Evolutionary conservation across 2,797 vertebrate genomes (phyloP), one percentile per base, ranked within the genome.

Genomic region (Microhierax caerulescens): DNA sequence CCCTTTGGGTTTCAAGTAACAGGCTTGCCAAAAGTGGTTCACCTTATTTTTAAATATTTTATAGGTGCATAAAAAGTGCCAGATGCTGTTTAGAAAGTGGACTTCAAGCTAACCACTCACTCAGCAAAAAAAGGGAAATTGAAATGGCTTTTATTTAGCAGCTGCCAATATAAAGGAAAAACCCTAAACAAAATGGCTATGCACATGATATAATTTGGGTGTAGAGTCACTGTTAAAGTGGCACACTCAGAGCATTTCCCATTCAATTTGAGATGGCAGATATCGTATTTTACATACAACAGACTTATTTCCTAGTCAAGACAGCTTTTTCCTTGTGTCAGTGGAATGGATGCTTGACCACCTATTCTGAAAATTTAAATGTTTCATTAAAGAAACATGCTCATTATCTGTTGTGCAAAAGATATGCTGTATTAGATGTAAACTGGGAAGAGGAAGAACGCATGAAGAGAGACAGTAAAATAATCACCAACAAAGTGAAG

Each of bases 11-110:
- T 94, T 97, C 77, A 51, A 92, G 86, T 86, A 89, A 83, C 59
- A 61, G 45, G 41, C 64, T 95, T 95, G 72, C 75, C 93, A 91
- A 77, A 95, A 94, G 89, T 25, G 24, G 39, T 75, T 94, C 86
- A 74, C 88, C 94, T 95, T 91, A 90, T 89, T 94, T 95, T 91
- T 83, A 90, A 96, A 96, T 90, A 94, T 95, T 97, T 97, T 56
- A 95, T 92, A 75, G 85, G 67, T 80, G 32, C 36, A 87, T 76
- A 78, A 76, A 82, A 84, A 57, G 59, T 79, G 74, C 80, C 95
- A 95, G 80, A 87, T 94, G 90, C 80, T 92, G 63, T 75, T 77
- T 70, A 90, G 73, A 69, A 91, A 70, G 13, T 67, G 80, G 77
- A 85, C 80, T 67, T 82, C 21, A 13, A 76, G 63, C 6, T 93